Evolutionary conservation across 53 echinoderm and acorn worm species (phyloP).

Genomic region (Paracentrotus lividus): DNA sequence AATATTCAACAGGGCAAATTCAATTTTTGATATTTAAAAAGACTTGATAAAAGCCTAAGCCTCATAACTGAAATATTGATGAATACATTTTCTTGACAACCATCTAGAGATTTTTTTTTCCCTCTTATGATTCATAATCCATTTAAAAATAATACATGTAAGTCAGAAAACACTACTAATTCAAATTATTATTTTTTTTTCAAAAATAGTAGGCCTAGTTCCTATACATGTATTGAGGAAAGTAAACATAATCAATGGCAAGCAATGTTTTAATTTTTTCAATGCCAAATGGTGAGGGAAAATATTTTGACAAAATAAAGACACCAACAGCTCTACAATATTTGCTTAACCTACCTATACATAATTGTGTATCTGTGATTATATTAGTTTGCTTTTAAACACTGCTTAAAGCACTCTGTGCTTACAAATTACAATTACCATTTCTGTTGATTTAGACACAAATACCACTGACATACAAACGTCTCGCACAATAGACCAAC

Average conservation of each 20-base stretch:
- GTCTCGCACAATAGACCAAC: constrained; percentile 43
- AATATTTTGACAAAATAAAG: neutral
- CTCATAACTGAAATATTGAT: too few species aligned
- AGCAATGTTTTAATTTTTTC: neutral
- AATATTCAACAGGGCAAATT: too few species aligned
- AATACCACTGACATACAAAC: constrained; percentile 35
- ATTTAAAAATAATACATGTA: too few species aligned
- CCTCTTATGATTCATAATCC: too few species aligned
- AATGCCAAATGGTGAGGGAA: neutral
- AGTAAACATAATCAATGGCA: neutral
- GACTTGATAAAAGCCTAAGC: too few species aligned
- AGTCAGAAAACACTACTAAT: too few species aligned
- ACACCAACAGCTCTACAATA: neutral
- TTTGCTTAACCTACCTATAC: neutral
- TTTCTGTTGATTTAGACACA: constrained; percentile 13
- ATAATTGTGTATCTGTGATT: too few species aligned
- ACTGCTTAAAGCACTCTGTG: constrained; percentile 3
- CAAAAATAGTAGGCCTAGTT: too few species aligned
- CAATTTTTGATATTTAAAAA: neutral
- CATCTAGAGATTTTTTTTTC: neutral
- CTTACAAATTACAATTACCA: constrained; percentile 30
- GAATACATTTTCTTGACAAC: neutral
- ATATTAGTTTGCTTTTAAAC: constrained; percentile 9
- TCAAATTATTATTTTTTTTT: too few species aligned
- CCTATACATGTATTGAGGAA: neutral